Conservation (phyloP, 2,797 vertebrate species). For the Tenualosa thibaudeaui region DNA sequence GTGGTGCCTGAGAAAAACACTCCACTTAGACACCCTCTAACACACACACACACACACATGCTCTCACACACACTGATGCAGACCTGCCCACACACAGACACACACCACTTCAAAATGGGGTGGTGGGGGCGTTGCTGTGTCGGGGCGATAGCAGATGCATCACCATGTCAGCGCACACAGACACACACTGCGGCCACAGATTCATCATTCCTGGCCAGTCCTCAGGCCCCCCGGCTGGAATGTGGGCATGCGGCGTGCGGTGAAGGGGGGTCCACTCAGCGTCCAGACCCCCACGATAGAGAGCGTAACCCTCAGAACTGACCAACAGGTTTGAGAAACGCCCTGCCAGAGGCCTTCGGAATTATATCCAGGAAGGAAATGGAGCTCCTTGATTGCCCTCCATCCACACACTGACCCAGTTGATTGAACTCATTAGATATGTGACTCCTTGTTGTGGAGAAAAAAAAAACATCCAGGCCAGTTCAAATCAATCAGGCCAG, state of each 20-base stretch:
- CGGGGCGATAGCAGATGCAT: constrained; percentile 74
- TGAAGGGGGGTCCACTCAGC: constrained; percentile 30
- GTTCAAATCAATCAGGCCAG: background rate
- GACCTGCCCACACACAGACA: background rate
- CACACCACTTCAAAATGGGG: background rate
- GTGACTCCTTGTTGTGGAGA: background rate
- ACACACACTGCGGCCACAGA: constrained; percentile 76
- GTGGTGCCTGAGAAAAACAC: constrained; percentile 20
- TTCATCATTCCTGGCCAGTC: constrained; percentile 77
- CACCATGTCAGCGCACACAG: constrained; percentile 79
- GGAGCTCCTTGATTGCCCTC: background rate
- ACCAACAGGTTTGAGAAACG: constrained; percentile 20
- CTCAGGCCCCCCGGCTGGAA: constrained; percentile 72
- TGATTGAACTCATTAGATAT: background rate
- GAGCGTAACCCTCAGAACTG: constrained; percentile 26
- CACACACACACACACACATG: background rate
- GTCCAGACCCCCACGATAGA: background rate
- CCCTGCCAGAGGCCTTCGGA: background rate
- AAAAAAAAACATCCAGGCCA: background rate
- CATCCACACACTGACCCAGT: background rate
- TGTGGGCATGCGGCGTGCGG: constrained; percentile 15
- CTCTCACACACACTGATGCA: background rate
- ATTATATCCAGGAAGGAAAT: background rate
- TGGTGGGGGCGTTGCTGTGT: background rate
- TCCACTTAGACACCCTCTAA: background rate